These are phyloP conservation scores for Dilophus febrilis DNA, from an alignment of 2,888 invertebrate genomes.

Conservation along the genomic window DNA sequence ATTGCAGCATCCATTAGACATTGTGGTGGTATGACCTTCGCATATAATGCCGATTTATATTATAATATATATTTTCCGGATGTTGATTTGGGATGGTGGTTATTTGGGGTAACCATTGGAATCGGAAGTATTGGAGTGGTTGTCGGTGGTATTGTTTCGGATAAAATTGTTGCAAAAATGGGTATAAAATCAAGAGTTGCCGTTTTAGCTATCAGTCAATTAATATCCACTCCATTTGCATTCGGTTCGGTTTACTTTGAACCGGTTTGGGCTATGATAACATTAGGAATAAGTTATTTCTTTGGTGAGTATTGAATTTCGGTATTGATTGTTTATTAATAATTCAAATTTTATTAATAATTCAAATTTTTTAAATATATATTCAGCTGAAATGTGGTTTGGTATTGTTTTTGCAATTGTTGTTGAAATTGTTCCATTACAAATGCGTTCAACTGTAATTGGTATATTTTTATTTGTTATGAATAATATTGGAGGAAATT, in stretches of 20 bases:
- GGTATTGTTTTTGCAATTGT: conserved; percentile 81
- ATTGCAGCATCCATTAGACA: conserved; percentile 78
- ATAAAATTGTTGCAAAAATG: conserved; percentile 75
- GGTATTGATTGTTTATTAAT: conserved; percentile 7
- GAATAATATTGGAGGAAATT: conserved; percentile 82
- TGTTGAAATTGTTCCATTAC: conserved; percentile 71
- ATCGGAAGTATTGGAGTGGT: conserved; percentile 55
- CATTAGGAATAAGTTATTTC: conserved; percentile 73
- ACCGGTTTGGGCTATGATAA: conserved; percentile 74
- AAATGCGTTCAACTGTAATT: conserved; percentile 66
- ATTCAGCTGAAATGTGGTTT: conserved; percentile 87
- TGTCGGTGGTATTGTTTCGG: conserved; percentile 58
- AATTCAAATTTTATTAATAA: background rate
- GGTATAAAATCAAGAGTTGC: conserved; percentile 66
- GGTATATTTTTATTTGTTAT: conserved; percentile 80
- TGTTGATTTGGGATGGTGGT: conserved; percentile 78
- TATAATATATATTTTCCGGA: conserved; percentile 79
- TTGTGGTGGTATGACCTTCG: conserved; percentile 80
- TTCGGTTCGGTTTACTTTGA: conserved; percentile 71
- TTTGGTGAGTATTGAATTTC: no score
- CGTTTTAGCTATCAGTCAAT: conserved; percentile 64
- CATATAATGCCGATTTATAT: conserved; percentile 80
- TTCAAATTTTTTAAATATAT: conserved; percentile 12
- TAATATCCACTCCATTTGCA: conserved; percentile 67
- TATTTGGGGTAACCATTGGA: conserved; percentile 74